Evolutionary conservation across 2,113 vertebrate species (phyloP).

Genomic region (Heterocephalus glaber): DNA sequence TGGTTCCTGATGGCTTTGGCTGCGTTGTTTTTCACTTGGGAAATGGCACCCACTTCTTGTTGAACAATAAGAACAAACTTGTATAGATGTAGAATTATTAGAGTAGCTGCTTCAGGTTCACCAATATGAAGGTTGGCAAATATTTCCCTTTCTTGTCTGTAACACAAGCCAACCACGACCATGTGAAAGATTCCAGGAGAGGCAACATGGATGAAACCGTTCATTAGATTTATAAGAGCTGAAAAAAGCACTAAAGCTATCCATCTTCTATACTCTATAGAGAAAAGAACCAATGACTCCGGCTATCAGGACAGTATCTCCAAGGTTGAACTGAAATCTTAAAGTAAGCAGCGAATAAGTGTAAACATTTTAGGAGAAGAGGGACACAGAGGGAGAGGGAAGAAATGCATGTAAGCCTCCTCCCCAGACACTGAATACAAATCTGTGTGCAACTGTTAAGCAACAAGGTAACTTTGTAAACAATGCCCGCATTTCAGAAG

Average conservation of each 20-base stretch:
- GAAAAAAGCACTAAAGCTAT: slow-evolving; percentile 65
- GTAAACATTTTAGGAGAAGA: slow-evolving; percentile 54
- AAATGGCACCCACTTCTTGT: slow-evolving; percentile 23
- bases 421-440: neutral
- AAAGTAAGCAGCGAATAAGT: slow-evolving; percentile 56
- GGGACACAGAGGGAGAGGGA: neutral
- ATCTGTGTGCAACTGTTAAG: neutral
- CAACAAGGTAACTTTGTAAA: slow-evolving; percentile 7
- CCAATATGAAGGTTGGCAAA: slow-evolving; percentile 70
- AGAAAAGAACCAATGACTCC: slow-evolving; percentile 67
- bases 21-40: slow-evolving; percentile 51
- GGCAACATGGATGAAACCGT: slow-evolving; percentile 56
- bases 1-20: slow-evolving; percentile 56
- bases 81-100: slow-evolving; percentile 68
- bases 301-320: slow-evolving; percentile 62
- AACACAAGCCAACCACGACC: slow-evolving; percentile 64
- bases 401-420: slow-evolving; percentile 9
- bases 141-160: slow-evolving; percentile 67
- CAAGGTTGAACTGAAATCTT: slow-evolving; percentile 66
- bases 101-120: slow-evolving; percentile 57
- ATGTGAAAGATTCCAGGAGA: slow-evolving; percentile 63
- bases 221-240: slow-evolving; percentile 76
- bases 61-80: slow-evolving; percentile 60
- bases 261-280: slow-evolving; percentile 68
- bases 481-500: slow-evolving; percentile 32